These are phyloP conservation scores for Steinernema hermaphroditum DNA, from an alignment of 2,888 invertebrate species.

Conservation along the genomic window DNA sequence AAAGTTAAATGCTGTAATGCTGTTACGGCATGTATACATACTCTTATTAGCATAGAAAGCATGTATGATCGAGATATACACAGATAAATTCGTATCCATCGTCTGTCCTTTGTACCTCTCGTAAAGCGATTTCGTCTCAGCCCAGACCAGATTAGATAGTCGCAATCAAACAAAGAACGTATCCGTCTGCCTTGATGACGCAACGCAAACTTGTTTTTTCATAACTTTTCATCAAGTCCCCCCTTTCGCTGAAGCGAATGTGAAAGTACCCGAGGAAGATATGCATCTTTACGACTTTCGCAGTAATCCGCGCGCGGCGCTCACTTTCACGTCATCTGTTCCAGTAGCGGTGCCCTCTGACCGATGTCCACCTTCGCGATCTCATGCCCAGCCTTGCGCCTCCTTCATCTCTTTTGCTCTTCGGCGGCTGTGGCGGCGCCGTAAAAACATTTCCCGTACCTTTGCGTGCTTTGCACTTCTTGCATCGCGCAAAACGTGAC, in stretches of 20 bases:
- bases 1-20: no score
- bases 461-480: conserved; percentile 5
- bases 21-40: no score
- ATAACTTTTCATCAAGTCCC: no score
- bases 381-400: background rate
- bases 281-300: background rate
- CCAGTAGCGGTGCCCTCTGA: background rate
- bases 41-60: no score
- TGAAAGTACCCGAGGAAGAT: background rate
- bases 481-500: conserved; percentile 24
- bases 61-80: no score
- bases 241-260: background rate
- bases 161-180: background rate
- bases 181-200: background rate
- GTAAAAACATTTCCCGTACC: conserved; percentile 25
- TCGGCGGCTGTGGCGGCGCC: background rate
- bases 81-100: no score
- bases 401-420: background rate
- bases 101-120: no score
- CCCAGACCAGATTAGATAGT: background rate
- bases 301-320: conserved; percentile 11
- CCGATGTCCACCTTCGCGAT: background rate
- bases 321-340: conserved; percentile 13
- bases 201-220: conserved; percentile 14
- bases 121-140: background rate